Conservation (phyloP, 1,140 invertebrate species). For the Chrysoperla carnea region DNA sequence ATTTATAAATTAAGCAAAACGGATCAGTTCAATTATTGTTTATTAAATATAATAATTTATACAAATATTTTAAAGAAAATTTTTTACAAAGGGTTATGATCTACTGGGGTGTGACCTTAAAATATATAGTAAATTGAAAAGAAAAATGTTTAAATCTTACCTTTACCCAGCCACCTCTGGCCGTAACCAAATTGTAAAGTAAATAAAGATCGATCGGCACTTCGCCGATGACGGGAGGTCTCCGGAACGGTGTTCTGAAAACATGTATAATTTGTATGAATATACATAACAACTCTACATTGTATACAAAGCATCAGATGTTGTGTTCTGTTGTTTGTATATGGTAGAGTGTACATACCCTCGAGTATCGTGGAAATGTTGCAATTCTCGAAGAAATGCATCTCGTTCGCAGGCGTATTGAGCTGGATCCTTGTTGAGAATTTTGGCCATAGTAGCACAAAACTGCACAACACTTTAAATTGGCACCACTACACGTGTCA, state of each 20-base stretch:
- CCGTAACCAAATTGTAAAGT: constrained; percentile 78
- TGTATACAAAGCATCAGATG: constrained; percentile 33
- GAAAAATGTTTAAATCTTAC: constrained; percentile 30
- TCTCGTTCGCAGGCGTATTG: constrained; percentile 49
- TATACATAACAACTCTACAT: too few relatives aligned
- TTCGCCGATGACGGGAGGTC: constrained; percentile 66
- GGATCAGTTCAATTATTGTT: too few relatives aligned
- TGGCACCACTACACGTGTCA: constrained; percentile 16
- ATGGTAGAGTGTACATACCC: constrained; percentile 36
- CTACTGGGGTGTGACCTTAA: too few relatives aligned
- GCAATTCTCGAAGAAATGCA: constrained; percentile 50
- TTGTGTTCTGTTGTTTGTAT: constrained; percentile 40
- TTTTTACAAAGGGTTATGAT: too few relatives aligned
- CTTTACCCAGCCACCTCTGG: constrained; percentile 81
- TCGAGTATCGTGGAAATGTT: constrained; percentile 53
- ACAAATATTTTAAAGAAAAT: too few relatives aligned
- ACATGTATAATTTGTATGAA: neutral
- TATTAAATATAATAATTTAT: too few relatives aligned
- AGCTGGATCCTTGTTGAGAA: constrained; percentile 51
- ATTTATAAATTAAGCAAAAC: too few relatives aligned
- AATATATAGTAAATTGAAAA: neutral
- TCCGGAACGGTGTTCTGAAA: constrained; percentile 58
- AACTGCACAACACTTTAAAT: constrained; percentile 7
- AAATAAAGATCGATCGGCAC: constrained; percentile 80
- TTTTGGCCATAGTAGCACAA: constrained; percentile 35